Base-by-base conservation (phyloP, 2,797 vertebrate species). In the Eidolon dupreanum region DNA sequence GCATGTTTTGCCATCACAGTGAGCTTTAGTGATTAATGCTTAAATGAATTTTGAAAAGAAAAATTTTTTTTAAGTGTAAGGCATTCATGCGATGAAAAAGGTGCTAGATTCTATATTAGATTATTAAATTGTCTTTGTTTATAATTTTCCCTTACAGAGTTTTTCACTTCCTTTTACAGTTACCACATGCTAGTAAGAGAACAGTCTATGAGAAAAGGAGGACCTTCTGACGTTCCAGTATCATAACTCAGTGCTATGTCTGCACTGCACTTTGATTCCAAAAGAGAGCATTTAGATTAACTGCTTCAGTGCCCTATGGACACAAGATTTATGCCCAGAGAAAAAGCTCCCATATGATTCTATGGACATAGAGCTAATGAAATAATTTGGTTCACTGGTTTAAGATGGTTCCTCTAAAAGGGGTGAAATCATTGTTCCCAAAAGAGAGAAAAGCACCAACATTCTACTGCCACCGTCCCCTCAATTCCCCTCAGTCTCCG, bases 261-360 rank as follows among this genome's bases (percentile, higher is more conserved):
- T 38, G 8, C 16, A 66, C 31, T 43, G 65, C 85, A 87, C 93
- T 89, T 19, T 46, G 71, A 96, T 57, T 90, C 91, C 24, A 94
- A 83, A 46, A 38, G 73, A 97, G 1, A 97, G 95, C 94, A 96
- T 43, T 81, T 36, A 84, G 63, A 95, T 88, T 95, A 97, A 97
- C 43, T 77, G 74, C 46, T 95, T 96, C 85, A 86, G 78, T 95
- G 90, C 26, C 75, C 95, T 33, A 15, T 3, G 90, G 74, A 77
- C 84, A 96, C 24, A 51, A 83, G 0, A 96, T 93, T 97, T 97
- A 98, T 84, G 59, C 68, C 59, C 70, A 91, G 66, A 59, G 55
- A 65, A 79, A 98, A 97, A 57, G 53, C 66, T 88, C 75, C 95
- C 96, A 83, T 93, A 96, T 90, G 96, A 95, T 43, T 91, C 91